phyloP scores from a whole-genome alignment of 1,140 invertebrate genomes.

The Drosophila lacertosa region DNA sequence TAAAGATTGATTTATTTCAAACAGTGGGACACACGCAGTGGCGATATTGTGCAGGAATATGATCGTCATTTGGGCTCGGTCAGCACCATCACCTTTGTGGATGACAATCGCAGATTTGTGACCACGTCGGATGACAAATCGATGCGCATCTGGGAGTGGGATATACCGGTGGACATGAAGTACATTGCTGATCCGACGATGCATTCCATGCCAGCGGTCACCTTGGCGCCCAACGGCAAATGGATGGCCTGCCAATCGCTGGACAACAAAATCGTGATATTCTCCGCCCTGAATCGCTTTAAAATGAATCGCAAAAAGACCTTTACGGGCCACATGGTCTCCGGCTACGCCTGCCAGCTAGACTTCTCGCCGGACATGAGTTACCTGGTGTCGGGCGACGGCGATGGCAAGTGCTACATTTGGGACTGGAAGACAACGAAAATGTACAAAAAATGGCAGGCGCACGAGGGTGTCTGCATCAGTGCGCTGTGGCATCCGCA shows the following conservation, averaged over 20 bases:
- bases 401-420: conserved; percentile 98
- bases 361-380: conserved; percentile 99
- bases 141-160: conserved; percentile 99
- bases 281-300: conserved; percentile 98
- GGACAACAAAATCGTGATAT: conserved; percentile 99
- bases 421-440: conserved; percentile 99
- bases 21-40: conserved; percentile 97
- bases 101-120: conserved; percentile 98
- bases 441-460: conserved; percentile 99
- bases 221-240: conserved; percentile 97
- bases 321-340: conserved; percentile 99
- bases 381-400: conserved; percentile 99
- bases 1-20: conserved; percentile 45
- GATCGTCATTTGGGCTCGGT: conserved; percentile 99
- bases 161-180: conserved; percentile 99
- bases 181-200: conserved; percentile 99
- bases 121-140: conserved; percentile 99
- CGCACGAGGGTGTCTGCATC: conserved; percentile 99
- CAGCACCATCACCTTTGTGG: conserved; percentile 99
- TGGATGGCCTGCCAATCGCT: conserved; percentile 99
- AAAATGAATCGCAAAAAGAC: conserved; percentile 99
- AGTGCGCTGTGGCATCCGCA: conserved; percentile 98
- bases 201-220: conserved; percentile 99
- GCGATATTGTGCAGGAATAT: conserved; percentile 99
- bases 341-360: conserved; percentile 98